phyloP scores from a whole-genome alignment of 2,113 vertebrate species.

The Donacobius atricapilla region DNA sequence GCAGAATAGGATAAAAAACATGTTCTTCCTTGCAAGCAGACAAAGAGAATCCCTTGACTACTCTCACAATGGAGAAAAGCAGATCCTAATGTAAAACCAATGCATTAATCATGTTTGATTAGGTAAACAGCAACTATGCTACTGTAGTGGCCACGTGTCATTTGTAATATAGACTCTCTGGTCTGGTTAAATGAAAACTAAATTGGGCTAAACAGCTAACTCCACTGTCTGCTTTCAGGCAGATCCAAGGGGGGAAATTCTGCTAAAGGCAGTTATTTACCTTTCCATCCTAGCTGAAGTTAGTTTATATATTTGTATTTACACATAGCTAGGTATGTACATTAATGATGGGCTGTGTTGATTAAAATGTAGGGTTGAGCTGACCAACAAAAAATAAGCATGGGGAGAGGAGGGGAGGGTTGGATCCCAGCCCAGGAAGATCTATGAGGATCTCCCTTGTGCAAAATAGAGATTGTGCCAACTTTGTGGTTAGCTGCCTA shows the following conservation, averaged over 20 bases:
- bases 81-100: conserved; percentile 17
- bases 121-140: neutral
- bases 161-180: neutral
- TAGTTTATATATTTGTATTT: neutral
- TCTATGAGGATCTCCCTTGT: neutral
- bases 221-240: neutral
- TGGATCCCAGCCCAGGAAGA: neutral
- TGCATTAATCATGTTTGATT: conserved; percentile 48
- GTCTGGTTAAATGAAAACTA: conserved; percentile 15
- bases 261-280: neutral
- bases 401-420: neutral
- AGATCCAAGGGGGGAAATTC: neutral
- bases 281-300: neutral
- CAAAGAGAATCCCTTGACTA: conserved; percentile 34
- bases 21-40: neutral
- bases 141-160: neutral
- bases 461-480: neutral
- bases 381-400: neutral
- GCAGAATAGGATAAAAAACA: conserved; percentile 21
- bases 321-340: neutral
- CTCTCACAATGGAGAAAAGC: conserved; percentile 3
- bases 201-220: conserved; percentile 3
- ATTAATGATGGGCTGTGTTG: neutral
- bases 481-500: neutral
- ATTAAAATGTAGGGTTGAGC: neutral